phyloP scores from a whole-genome alignment of 2,797 vertebrate species.

The Monodelphis domestica region DNA sequence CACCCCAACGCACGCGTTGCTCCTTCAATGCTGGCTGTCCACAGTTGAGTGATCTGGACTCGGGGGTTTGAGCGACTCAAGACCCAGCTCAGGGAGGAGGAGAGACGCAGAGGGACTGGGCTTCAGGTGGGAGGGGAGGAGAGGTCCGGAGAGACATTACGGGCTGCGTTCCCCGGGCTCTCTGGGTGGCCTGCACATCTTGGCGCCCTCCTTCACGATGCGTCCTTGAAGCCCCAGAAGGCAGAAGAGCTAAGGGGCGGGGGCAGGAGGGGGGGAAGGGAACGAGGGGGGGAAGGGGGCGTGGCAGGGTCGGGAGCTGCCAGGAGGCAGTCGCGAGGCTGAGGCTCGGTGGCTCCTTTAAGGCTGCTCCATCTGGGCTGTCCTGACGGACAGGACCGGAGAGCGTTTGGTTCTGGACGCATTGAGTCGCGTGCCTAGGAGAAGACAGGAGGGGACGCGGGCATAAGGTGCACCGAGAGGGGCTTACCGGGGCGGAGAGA shows the following conservation, averaged over 20 bases:
- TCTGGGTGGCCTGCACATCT: slow-evolving; percentile 15
- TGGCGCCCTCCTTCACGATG: no score
- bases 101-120: neutral
- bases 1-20: neutral
- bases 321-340: no score
- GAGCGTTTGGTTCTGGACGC: neutral
- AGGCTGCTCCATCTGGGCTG: slow-evolving; percentile 59
- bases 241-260: neutral
- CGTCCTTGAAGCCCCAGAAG: neutral
- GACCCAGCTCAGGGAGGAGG: neutral
- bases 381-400: slow-evolving; percentile 11
- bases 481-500: neutral
- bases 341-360: slow-evolving; percentile 41
- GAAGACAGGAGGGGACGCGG: neutral
- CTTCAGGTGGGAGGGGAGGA: neutral
- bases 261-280: no score
- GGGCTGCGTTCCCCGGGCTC: neutral
- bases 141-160: slow-evolving; percentile 23
- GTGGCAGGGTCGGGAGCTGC: slow-evolving; percentile 13
- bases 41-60: neutral
- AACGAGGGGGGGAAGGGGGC: slow-evolving; percentile 3
- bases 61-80: neutral
- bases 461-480: neutral
- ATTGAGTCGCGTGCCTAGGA: neutral
- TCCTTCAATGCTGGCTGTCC: neutral